Percentiles rank a stretch among this genome's conserved stretches.
These are phyloP conservation scores for Gobio gobio DNA, from an alignment of 2,113 vertebrate species.

Conservation along the genomic window DNA sequence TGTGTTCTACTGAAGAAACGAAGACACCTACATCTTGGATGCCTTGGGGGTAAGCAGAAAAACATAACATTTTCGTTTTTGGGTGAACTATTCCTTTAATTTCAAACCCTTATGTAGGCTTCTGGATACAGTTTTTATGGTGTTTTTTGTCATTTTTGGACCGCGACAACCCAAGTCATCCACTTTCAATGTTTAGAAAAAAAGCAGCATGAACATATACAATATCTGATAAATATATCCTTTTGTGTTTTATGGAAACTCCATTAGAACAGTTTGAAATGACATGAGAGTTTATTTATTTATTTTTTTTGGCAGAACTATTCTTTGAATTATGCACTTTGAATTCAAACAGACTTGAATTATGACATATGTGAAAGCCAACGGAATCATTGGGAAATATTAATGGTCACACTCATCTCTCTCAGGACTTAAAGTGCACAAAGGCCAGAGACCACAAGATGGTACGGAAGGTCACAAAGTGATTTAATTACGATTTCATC, in stretches of 20 bases:
- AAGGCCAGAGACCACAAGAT: background rate
- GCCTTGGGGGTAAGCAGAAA: too few relatives aligned
- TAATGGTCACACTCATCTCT: background rate
- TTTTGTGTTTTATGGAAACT: background rate
- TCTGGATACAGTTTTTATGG: background rate
- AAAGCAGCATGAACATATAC: background rate
- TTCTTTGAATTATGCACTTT: background rate
- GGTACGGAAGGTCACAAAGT: conserved; percentile 8
- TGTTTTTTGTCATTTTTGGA: background rate
- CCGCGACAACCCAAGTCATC: background rate
- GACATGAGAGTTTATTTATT: background rate
- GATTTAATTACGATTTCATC: conserved; percentile 6
- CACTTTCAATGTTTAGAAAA: background rate
- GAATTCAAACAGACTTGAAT: background rate
- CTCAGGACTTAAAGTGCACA: background rate
- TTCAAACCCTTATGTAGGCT: background rate
- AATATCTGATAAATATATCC: background rate
- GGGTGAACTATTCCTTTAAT: background rate
- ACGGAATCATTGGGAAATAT: background rate
- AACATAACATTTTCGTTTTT: too few relatives aligned
- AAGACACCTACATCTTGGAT: too few relatives aligned
- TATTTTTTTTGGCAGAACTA: background rate
- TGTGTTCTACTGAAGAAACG: too few relatives aligned
- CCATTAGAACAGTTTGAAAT: background rate
- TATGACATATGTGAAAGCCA: background rate